Evolutionary conservation across 2,797 vertebrate species (phyloP).

Genomic region (Agapornis canus): DNA sequence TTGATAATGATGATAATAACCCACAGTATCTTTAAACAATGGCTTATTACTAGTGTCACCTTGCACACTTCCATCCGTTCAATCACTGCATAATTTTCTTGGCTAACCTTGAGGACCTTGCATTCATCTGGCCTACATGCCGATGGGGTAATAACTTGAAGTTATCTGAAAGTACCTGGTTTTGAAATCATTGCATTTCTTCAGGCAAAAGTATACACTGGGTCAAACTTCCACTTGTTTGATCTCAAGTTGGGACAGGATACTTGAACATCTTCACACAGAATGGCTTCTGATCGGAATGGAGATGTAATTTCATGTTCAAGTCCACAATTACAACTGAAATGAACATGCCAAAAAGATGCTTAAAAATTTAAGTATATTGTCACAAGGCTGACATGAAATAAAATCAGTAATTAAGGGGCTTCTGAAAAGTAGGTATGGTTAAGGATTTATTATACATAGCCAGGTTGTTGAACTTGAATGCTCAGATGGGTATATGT

Average conservation of each 20-base stretch:
- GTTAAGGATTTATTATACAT: not conserved
- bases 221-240: not conserved
- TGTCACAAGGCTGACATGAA: not conserved
- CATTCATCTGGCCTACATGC: not conserved
- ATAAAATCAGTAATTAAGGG: not conserved
- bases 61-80: not conserved
- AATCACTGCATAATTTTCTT: not conserved
- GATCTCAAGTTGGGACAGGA: not conserved
- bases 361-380: not conserved
- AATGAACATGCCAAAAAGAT: not conserved
- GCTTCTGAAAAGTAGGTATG: not conserved
- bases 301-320: not conserved
- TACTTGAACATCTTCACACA: not conserved
- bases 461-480: not conserved
- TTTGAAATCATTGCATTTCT: not conserved
- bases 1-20: constrained; percentile 1
- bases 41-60: not conserved
- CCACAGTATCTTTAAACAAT: not conserved
- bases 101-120: not conserved
- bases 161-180: not conserved
- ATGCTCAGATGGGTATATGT: not conserved
- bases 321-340: not conserved
- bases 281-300: not conserved
- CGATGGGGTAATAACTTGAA: not conserved
- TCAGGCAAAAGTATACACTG: not conserved